phyloP scores from a whole-genome alignment of 2,113 vertebrate genomes.

The Colossoma macropomum region DNA sequence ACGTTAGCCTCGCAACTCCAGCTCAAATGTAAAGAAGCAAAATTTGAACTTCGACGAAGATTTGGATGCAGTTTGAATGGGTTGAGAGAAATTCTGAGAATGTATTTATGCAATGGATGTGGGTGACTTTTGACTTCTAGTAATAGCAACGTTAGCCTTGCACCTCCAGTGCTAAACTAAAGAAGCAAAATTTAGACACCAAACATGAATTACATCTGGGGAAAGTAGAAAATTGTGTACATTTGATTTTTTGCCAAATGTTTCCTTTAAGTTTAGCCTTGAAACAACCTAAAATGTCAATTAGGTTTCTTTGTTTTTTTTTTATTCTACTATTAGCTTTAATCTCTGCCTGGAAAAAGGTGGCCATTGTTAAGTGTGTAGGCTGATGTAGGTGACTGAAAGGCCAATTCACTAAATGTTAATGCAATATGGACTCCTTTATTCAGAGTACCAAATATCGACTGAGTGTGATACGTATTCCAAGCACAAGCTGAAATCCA shows the following conservation, averaged over 20 bases:
- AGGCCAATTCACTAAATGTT: neutral
- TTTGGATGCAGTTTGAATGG: too few relatives aligned
- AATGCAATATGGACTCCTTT: slow-evolving; percentile 18
- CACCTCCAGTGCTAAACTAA: too few relatives aligned
- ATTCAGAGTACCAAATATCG: slow-evolving; percentile 27
- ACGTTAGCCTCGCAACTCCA: too few relatives aligned
- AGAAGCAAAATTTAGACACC: too few relatives aligned
- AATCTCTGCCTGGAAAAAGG: neutral
- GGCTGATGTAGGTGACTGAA: slow-evolving; percentile 7
- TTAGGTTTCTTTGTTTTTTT: neutral
- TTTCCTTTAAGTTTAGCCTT: neutral
- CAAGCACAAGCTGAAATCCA: slow-evolving; percentile 69
- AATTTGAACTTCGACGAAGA: too few relatives aligned
- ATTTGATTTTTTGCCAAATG: neutral
- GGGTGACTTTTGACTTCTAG: too few relatives aligned
- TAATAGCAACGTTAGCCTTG: too few relatives aligned
- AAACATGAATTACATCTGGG: too few relatives aligned
- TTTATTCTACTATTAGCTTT: neutral
- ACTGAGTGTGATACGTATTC: slow-evolving; percentile 59
- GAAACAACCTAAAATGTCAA: neutral
- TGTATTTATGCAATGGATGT: too few relatives aligned
- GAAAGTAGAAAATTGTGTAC: neutral
- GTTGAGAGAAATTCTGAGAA: too few relatives aligned
- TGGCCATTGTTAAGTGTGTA: slow-evolving; percentile 22
- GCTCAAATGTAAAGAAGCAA: too few relatives aligned